Conservation (phyloP, 2,888 invertebrate genomes). For the Rutpela maculata region DNA sequence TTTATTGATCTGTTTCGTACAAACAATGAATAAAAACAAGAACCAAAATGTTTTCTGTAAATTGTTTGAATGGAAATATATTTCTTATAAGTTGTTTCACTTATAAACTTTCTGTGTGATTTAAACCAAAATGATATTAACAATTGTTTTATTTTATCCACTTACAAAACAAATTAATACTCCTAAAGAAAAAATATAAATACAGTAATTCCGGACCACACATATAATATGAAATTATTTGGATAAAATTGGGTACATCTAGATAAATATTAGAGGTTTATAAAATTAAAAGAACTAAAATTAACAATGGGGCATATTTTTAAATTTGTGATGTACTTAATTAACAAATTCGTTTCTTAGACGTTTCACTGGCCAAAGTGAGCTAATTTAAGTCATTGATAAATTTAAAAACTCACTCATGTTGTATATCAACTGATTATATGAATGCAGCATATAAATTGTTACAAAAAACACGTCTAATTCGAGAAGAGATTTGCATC, state of each 20-base stretch:
- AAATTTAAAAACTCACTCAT: too few relatives aligned
- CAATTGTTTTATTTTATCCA: constrained; percentile 15
- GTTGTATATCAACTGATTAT: too few relatives aligned
- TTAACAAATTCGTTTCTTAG: not conserved
- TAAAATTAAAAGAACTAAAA: not conserved
- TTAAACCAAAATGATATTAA: not conserved
- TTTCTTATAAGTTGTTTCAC: not conserved
- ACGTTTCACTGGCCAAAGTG: not conserved
- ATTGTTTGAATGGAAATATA: not conserved
- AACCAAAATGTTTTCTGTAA: not conserved
- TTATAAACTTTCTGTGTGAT: not conserved
- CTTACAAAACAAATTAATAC: constrained; percentile 33
- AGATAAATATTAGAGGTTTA: constrained; percentile 1
- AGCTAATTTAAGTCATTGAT: too few relatives aligned
- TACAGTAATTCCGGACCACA: constrained; percentile 18
- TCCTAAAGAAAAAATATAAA: constrained; percentile 23
- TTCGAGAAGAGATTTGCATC: too few relatives aligned
- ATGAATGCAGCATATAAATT: too few relatives aligned
- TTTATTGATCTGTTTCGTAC: not conserved
- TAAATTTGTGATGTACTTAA: not conserved
- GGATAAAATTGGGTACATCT: not conserved
- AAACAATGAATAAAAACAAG: not conserved
- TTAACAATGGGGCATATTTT: not conserved
- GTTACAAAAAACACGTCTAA: too few relatives aligned
- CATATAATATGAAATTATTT: constrained; percentile 1